Evolutionary conservation across 92 coral and sea anemone species (phyloP).

Genomic region (Desmophyllum pertusum): DNA sequence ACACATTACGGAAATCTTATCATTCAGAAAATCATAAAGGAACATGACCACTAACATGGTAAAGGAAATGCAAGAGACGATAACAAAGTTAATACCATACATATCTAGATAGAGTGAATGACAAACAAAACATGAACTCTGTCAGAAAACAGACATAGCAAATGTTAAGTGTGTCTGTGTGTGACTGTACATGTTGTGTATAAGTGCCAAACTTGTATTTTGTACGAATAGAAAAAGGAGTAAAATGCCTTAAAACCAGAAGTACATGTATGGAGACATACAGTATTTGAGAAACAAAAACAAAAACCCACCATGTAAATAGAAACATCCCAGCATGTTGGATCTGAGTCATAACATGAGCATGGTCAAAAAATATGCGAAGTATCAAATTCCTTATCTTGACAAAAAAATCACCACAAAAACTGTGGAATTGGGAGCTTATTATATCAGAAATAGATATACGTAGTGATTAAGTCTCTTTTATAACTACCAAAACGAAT

Average conservation of each 20-base stretch:
- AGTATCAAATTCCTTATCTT: not conserved
- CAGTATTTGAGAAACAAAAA: not conserved
- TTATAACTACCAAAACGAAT: not conserved
- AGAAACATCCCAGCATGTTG: not conserved
- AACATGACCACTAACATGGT: not conserved
- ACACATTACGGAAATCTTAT: not conserved
- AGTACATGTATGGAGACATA: not conserved
- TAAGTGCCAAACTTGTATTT: not conserved
- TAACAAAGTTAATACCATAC: not conserved
- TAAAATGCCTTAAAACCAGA: not conserved
- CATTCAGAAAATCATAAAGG: not conserved
- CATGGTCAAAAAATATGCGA: not conserved
- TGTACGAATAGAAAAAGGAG: not conserved
- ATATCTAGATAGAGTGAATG: not conserved
- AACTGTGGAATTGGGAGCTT: not conserved
- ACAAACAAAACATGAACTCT: not conserved
- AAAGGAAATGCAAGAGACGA: not conserved
- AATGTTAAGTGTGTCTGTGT: not conserved
- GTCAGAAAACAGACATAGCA: not conserved
- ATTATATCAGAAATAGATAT: not conserved
- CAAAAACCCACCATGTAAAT: not conserved
- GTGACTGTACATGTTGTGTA: not conserved
- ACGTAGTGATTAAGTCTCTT: not conserved
- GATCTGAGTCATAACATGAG: not conserved
- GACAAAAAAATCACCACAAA: not conserved